phyloP scores from a whole-genome alignment of 2,888 invertebrate genomes.

The Corythucha ciliata region DNA sequence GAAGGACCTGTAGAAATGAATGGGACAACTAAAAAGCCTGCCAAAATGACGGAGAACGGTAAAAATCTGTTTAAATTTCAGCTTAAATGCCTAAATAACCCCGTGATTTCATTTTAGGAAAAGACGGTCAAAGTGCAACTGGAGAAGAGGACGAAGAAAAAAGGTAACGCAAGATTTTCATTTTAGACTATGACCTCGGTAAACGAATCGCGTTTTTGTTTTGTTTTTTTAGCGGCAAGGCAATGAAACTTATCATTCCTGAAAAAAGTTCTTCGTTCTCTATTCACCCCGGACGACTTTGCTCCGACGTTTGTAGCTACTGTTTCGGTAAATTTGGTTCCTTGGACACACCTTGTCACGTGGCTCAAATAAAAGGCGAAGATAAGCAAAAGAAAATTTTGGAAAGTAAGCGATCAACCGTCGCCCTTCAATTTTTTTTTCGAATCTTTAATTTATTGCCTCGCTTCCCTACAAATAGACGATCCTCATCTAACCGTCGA shows the following conservation, averaged over 20 bases:
- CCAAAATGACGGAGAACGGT: too few relatives aligned
- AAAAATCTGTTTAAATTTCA: too few relatives aligned
- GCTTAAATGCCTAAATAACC: too few relatives aligned
- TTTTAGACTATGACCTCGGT: background rate
- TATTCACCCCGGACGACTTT: slow-evolving; percentile 71
- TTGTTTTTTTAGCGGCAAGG: slow-evolving; percentile 22
- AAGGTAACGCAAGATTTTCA: too few relatives aligned
- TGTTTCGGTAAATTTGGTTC: slow-evolving; percentile 80
- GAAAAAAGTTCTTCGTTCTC: slow-evolving; percentile 82
- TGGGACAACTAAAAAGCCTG: too few relatives aligned
- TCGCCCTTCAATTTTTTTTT: slow-evolving; percentile 5
- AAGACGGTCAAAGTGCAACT: too few relatives aligned
- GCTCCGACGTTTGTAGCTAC: slow-evolving; percentile 77
- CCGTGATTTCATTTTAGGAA: too few relatives aligned
- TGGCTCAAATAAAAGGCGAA: slow-evolving; percentile 77
- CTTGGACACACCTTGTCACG: slow-evolving; percentile 77
- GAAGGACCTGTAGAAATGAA: too few relatives aligned
- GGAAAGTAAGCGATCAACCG: slow-evolving; percentile 51
- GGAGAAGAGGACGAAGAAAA: too few relatives aligned
- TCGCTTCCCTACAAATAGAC: slow-evolving; percentile 43
- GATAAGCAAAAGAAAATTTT: slow-evolving; percentile 74
- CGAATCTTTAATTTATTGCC: slow-evolving; percentile 5
- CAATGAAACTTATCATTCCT: slow-evolving; percentile 58
- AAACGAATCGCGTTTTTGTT: background rate
- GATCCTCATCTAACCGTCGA: slow-evolving; percentile 74